Evolutionary conservation across 2,888 invertebrate genomes (phyloP).

Genomic region (Dynastes maya): DNA sequence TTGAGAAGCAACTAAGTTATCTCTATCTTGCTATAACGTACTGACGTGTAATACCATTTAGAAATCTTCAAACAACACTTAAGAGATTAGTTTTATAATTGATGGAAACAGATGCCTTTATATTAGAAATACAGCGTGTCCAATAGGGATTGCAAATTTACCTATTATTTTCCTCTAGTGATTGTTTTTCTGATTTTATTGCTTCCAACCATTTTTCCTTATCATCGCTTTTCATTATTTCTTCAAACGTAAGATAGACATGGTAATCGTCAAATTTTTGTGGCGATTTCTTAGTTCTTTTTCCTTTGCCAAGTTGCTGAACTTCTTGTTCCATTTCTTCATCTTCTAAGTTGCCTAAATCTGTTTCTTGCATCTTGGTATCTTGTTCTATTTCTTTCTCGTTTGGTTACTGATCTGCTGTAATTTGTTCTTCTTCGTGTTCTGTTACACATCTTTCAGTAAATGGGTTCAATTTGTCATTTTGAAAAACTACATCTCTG

Average conservation of each 20-base stretch:
- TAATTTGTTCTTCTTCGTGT: neutral
- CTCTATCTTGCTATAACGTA: too few species aligned
- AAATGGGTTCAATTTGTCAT: neutral
- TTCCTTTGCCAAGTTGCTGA: neutral
- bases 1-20: too few species aligned
- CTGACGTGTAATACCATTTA: too few species aligned
- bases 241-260: slow-evolving; percentile 34
- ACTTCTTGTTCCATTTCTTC: neutral
- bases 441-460: neutral
- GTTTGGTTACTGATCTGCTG: neutral
- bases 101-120: too few species aligned
- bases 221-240: slow-evolving; percentile 10
- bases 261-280: slow-evolving; percentile 15
- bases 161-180: too few species aligned
- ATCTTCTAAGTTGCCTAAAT: neutral
- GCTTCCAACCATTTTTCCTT: neutral
- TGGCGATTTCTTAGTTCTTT: slow-evolving; percentile 18
- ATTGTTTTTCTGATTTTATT: too few species aligned
- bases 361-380: neutral
- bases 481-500: slow-evolving; percentile 6
- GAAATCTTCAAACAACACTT: too few species aligned
- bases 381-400: neutral
- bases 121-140: too few species aligned
- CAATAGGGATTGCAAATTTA: too few species aligned
- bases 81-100: too few species aligned